A percentile compares a stretch with the other conserved stretches of the same genome.
Evolutionary conservation across 92 coral and sea anemone genomes (phyloP).

Genomic region (Scolanthus callimorphus): DNA sequence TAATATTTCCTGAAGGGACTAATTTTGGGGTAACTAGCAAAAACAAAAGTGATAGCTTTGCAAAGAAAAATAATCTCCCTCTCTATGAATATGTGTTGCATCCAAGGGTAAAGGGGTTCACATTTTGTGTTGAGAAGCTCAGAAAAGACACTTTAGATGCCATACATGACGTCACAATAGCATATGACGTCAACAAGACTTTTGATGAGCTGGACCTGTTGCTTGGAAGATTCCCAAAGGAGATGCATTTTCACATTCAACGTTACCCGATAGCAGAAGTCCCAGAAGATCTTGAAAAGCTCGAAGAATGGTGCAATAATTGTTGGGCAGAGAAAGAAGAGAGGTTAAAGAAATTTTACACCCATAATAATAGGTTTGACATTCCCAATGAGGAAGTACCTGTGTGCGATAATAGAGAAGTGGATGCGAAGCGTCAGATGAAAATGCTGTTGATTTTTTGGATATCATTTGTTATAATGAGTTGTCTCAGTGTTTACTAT

Average conservation of each 20-base stretch:
- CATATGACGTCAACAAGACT: constrained; percentile 67
- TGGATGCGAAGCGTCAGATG: constrained; percentile 36
- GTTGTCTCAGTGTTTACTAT: constrained; percentile 29
- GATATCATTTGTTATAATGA: constrained; percentile 41
- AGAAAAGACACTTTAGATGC: constrained; percentile 68
- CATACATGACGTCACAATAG: constrained; percentile 89
- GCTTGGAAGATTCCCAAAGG: constrained; percentile 69
- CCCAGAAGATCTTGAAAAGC: constrained; percentile 57
- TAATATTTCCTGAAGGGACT: constrained; percentile 97
- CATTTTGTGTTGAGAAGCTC: constrained; percentile 77
- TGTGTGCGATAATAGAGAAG: constrained; percentile 5
- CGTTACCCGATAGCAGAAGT: constrained; percentile 61
- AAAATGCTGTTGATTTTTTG: constrained; percentile 52
- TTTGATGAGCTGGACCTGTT: constrained; percentile 72
- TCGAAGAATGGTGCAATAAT: constrained; percentile 85
- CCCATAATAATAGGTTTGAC: constrained; percentile 43
- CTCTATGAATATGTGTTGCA: constrained; percentile 82
- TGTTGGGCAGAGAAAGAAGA: constrained; percentile 87
- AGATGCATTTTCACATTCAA: constrained; percentile 86
- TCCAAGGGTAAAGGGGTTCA: constrained; percentile 93
- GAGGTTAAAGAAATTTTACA: constrained; percentile 60
- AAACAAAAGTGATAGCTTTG: constrained; percentile 77
- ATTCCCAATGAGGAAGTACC: constrained; percentile 28
- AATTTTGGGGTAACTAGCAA: constrained; percentile 53
- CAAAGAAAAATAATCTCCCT: constrained; percentile 79